A percentile compares a stretch with the other conserved stretches of the same genome.
Conservation (phyloP, 2,113 vertebrate genomes). For the Burhinus bistriatus region DNA sequence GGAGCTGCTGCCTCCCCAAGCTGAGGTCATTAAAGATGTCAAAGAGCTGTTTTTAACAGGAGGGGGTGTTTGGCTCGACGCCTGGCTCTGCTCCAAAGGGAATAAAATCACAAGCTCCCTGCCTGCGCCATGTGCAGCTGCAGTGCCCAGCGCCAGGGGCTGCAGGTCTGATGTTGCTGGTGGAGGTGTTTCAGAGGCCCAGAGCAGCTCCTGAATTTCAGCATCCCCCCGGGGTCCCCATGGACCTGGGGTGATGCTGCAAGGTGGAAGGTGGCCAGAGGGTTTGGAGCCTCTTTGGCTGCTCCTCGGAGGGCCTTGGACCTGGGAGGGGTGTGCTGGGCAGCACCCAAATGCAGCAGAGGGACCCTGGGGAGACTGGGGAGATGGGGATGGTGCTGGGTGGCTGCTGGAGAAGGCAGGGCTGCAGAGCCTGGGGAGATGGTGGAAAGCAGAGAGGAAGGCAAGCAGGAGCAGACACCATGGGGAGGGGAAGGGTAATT, state of each 20-base stretch:
- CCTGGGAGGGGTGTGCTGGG: accelerated
- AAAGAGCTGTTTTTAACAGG: not conserved
- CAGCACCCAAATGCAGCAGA: not conserved
- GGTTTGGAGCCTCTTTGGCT: not conserved
- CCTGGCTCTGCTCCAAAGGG: not conserved
- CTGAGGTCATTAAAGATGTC: conserved; percentile 7
- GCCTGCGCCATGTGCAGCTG: not conserved
- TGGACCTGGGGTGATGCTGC: not conserved
- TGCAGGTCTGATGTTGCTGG: accelerated
- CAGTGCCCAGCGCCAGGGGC: not conserved
- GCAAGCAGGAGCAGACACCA: accelerated
- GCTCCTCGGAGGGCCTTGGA: not conserved
- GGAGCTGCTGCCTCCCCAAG: not conserved
- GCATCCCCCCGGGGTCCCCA: accelerated
- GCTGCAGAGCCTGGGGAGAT: not conserved
- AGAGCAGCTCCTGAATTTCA: not conserved
- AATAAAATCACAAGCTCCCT: not conserved
- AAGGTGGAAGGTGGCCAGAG: not conserved
- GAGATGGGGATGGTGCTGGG: not conserved
- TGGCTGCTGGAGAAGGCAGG: not conserved
- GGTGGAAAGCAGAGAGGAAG: not conserved
- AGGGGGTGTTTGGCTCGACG: not conserved
- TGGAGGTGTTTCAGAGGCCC: not conserved
- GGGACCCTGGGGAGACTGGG: not conserved
- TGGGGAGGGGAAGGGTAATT: not conserved